A percentile compares a stretch with the other conserved stretches of the same genome.
Conservation (phyloP, 2,888 invertebrate genomes). For the Microctonus brassicae region DNA sequence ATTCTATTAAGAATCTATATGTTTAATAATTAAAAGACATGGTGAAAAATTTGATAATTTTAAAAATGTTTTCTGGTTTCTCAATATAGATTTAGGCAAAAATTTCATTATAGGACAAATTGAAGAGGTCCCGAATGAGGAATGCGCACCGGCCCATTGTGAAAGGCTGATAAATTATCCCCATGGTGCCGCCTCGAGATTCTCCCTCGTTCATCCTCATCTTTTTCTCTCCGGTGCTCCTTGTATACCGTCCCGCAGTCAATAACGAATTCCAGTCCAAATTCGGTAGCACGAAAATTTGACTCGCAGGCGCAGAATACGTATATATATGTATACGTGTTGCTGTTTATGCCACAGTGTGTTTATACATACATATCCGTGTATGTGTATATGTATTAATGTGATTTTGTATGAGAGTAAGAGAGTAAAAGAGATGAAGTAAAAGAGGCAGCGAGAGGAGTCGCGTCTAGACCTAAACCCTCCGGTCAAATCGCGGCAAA, state of each 20-base stretch:
- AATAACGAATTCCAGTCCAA: slow-evolving; percentile 45
- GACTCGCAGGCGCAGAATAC: slow-evolving; percentile 37
- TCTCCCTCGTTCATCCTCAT: not conserved
- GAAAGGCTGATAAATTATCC: slow-evolving; percentile 30
- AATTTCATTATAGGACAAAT: slow-evolving; percentile 29
- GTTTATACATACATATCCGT: not conserved
- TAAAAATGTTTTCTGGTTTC: not conserved
- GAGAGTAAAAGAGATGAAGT: slow-evolving; percentile 1
- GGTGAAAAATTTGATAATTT: too few species aligned
- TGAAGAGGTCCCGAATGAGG: slow-evolving; percentile 28
- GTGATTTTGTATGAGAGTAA: not conserved
- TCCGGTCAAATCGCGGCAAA: slow-evolving; percentile 58
- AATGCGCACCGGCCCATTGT: slow-evolving; percentile 25
- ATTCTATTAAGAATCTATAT: too few species aligned
- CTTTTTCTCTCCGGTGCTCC: not conserved
- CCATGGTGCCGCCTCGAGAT: not conserved
- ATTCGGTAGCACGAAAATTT: slow-evolving; percentile 51
- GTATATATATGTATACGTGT: not conserved
- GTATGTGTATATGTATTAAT: not conserved
- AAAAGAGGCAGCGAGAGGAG: slow-evolving; percentile 24
- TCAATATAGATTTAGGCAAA: slow-evolving; percentile 11
- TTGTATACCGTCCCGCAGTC: not conserved
- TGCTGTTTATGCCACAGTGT: not conserved
- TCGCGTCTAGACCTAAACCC: slow-evolving; percentile 57
- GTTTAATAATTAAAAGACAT: not conserved